Conservation (phyloP, 2,797 vertebrate genomes). For the Xiphorhynchus erythropygius region DNA sequence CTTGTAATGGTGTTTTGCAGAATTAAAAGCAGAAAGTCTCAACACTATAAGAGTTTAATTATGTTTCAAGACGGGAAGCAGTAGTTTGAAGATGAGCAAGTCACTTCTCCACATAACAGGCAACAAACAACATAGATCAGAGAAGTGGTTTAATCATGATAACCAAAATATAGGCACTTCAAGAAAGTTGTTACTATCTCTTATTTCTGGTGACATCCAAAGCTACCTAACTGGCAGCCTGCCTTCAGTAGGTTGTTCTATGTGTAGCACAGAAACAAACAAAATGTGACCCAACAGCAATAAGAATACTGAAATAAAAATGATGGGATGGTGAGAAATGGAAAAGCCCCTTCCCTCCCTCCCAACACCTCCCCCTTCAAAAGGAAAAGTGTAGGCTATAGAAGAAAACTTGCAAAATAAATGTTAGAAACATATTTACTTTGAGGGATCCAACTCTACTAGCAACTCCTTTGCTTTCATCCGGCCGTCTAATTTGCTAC, state of each 20-base stretch:
- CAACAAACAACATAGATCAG: constrained; percentile 61
- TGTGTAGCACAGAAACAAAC: constrained; percentile 81
- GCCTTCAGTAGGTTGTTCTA: constrained; percentile 77
- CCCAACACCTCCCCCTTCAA: constrained; percentile 73
- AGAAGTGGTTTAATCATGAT: constrained; percentile 76
- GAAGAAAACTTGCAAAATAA: constrained; percentile 83
- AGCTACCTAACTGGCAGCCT: constrained; percentile 72
- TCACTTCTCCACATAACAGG: constrained; percentile 61
- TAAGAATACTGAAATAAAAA: constrained; percentile 77
- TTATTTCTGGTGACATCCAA: constrained; percentile 65
- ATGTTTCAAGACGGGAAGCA: constrained; percentile 56
- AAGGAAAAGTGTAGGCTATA: constrained; percentile 81
- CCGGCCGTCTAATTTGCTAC: constrained; percentile 87
- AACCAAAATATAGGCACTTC: constrained; percentile 68
- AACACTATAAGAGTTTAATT: constrained; percentile 29
- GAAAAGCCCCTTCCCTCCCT: constrained; percentile 76
- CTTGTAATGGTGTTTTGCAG: constrained; percentile 25
- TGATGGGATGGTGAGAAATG: constrained; percentile 81
- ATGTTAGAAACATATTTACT: constrained; percentile 87
- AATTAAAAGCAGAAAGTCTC: constrained; percentile 36
- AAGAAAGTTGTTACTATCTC: constrained; percentile 46
- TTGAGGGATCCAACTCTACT: constrained; percentile 88
- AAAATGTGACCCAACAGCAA: constrained; percentile 80
- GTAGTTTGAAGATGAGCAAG: constrained; percentile 65
- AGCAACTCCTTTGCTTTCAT: constrained; percentile 87